phyloP scores from a whole-genome alignment of 2,888 invertebrate genomes.

The Pyralis farinalis region DNA sequence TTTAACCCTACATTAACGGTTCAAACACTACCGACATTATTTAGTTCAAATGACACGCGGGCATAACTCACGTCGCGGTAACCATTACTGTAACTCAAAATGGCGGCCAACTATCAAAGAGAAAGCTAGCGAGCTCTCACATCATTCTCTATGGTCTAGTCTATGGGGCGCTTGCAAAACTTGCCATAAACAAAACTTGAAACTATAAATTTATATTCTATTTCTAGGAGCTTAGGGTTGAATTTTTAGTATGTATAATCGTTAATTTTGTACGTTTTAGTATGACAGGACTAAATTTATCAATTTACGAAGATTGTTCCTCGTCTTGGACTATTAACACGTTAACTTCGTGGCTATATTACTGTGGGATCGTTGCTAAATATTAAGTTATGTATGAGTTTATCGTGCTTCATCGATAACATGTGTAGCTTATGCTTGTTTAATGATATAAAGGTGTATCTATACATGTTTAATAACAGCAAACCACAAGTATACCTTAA shows the following conservation, averaged over 20 bases:
- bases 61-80: slow-evolving; percentile 66
- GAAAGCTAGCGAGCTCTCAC: slow-evolving; percentile 73
- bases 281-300: slow-evolving; percentile 66
- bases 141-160: slow-evolving; percentile 70
- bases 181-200: slow-evolving; percentile 30
- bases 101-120: slow-evolving; percentile 76
- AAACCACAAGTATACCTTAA: too few species aligned
- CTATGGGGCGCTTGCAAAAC: slow-evolving; percentile 55
- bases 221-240: slow-evolving; percentile 22
- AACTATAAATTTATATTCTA: slow-evolving; percentile 29
- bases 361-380: slow-evolving; percentile 49
- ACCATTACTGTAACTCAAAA: slow-evolving; percentile 76
- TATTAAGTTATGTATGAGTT: slow-evolving; percentile 58
- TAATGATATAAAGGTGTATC: too few species aligned
- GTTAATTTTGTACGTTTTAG: slow-evolving; percentile 40
- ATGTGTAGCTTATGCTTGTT: neutral
- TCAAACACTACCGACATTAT: slow-evolving; percentile 60
- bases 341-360: slow-evolving; percentile 49
- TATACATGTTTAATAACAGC: slow-evolving; percentile 9
- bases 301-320: slow-evolving; percentile 69
- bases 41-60: slow-evolving; percentile 63
- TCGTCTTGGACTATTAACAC: slow-evolving; percentile 67
- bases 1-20: slow-evolving; percentile 55
- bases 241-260: slow-evolving; percentile 14
- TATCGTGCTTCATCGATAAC: slow-evolving; percentile 20